Evolutionary conservation across 2,888 invertebrate genomes (phyloP), one percentile per base, ranked within the genome.

Genomic region (Serrognathus titanus): DNA sequence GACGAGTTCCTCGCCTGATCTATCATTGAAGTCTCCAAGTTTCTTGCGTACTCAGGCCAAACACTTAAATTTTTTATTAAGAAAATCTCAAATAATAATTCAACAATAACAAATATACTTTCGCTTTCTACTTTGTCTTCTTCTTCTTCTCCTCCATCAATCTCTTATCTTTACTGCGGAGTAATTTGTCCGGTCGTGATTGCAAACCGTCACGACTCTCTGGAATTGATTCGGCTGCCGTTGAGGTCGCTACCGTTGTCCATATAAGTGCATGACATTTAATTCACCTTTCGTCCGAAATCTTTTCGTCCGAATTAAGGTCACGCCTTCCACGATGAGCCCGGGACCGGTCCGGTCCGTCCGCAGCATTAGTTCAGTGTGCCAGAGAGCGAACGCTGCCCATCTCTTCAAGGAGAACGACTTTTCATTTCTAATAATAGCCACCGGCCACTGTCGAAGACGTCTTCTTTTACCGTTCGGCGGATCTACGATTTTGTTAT

Each of bases 351-450:
- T 40, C 12, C 12, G 11, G 12, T 5, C n/a, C 39, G 39, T n/a
- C 39, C 39, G 39, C 20, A 4, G 12, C 55, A 55, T 52, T 55
- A 52, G 54, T 59, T 61, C 50, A 53, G 55, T 59, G 50, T 59
- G 57, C 57, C 53, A 48, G 52, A 50, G 51, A 49, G 51, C 48
- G 48, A 49, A 53, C 53, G 57, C 52, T 55, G 53, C 55, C 62
- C 69, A 67, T 69, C 68, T 69, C 68, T 66, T 62, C 71, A 71
- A 71, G 71, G 71, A 65, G 60, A 69, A 63, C 69, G 57, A 68
- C 71, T 70, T 70, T 71, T 70, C 64, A 64, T 67, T 70, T 66
- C 62, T 63, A 64, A 62, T 63, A 60, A 58, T 60, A 61, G 56
- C 63, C 62, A 50, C 41, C 36, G 51, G 53, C 13, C 36, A 48